These are phyloP conservation scores for Rhogogaster chlorosoma DNA, from an alignment of 2,888 invertebrate genomes.

Conservation along the genomic window DNA sequence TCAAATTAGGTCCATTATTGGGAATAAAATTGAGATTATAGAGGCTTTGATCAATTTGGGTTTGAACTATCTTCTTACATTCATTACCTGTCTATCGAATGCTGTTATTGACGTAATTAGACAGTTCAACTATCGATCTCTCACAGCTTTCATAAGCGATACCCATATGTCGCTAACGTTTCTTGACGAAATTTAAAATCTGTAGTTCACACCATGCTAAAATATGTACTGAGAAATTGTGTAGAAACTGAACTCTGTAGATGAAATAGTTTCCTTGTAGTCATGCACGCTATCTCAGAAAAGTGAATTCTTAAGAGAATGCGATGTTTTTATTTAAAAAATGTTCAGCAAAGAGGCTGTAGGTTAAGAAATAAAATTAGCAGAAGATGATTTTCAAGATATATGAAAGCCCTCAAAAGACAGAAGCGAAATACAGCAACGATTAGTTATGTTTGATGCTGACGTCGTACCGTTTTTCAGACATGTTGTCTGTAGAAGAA, in stretches of 20 bases:
- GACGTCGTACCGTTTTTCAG: slow-evolving; percentile 61
- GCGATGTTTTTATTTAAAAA: not conserved
- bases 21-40: not conserved
- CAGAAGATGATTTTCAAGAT: not conserved
- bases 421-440: not conserved
- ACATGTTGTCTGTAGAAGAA: slow-evolving; percentile 78
- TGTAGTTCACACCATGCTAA: not conserved
- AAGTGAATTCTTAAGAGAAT: not conserved
- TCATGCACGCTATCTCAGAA: not conserved
- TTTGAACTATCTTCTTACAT: not conserved
- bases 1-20: not conserved
- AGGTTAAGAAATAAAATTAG: not conserved
- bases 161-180: not conserved
- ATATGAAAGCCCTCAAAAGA: not conserved
- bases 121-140: not conserved
- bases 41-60: not conserved
- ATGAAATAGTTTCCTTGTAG: not conserved
- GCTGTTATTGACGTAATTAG: not conserved
- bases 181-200: not conserved
- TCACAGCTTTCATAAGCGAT: not conserved
- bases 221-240: not conserved
- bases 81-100: not conserved
- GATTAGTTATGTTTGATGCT: not conserved
- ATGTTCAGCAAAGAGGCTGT: not conserved
- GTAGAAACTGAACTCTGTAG: not conserved